Base-by-base conservation (phyloP, 2,888 invertebrate genomes). In the Mimumesa dahlbomi region DNA sequence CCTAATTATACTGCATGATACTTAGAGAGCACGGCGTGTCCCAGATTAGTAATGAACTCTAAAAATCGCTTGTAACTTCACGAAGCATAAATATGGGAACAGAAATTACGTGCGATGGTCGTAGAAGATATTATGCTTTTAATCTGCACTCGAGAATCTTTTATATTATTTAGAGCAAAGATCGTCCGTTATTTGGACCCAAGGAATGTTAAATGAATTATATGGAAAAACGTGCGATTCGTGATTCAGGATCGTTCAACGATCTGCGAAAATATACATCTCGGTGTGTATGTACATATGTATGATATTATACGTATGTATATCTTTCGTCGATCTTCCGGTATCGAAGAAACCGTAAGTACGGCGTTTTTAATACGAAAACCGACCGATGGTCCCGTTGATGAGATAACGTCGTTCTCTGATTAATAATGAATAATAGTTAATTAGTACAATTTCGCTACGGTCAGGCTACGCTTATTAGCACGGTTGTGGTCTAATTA, bases 401-500 rank as follows among this genome's bases (percentile, higher is more conserved):
- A 40, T 48, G 45, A 66, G 46, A 62, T 66, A 43, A 59, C 43
- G 52, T 36, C 31, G n/a, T 7, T 13, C 64, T 54, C 59, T 48
- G 62, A 73, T 78, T 79, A 73, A 57, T 63, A 61, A 74, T 71
- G 61, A 67, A 77, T 73, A 77, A 85, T 85, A 76, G 81, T 76
- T 86, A 87, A 87, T 87, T 87, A 84, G 83, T 75, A 71, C 79
- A 70, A 76, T 82, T 79, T 82, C 83, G 81, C 76, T 77, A 84
- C 85, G 84, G 84, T 85, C 83, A 83, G 82, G 79, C 78, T 81
- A 79, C 75, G 86, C 85, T 87, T 86, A 88, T 88, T 89, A 88
- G 77, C 83, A 73, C 86, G 79, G 88, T 88, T 85, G 81, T 86
- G 89, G 87, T 89, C 89, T 87, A 86, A 86, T 88, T 89, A 84